phyloP scores from a whole-genome alignment of 2,113 vertebrate species.

The Elaphurus davidianus region DNA sequence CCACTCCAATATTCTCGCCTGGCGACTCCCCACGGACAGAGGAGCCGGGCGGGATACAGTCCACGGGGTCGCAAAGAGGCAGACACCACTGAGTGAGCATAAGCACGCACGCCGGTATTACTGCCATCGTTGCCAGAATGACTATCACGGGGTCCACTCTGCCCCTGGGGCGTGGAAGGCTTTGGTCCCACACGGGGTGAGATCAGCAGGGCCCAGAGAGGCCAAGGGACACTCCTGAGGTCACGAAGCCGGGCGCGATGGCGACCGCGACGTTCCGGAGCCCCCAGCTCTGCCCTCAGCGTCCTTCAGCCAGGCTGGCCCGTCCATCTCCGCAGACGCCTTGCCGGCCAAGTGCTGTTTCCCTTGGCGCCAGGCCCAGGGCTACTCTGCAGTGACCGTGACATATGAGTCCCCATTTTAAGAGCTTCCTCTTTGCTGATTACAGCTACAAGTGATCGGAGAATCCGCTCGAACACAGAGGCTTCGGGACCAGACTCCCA shows the following conservation, averaged over 20 bases:
- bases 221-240: neutral
- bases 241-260: neutral
- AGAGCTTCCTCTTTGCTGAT: constrained; percentile 72
- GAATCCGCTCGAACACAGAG: neutral
- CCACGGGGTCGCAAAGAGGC: accelerated
- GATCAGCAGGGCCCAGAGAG: neutral
- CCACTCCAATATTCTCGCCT: neutral
- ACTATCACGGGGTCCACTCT: neutral
- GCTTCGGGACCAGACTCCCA: neutral
- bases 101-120: accelerated
- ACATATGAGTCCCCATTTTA: constrained; percentile 75
- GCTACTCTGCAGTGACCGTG: constrained; percentile 71
- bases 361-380: constrained; percentile 76
- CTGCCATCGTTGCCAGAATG: accelerated
- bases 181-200: neutral
- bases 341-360: constrained; percentile 64
- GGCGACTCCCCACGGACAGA: neutral
- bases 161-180: neutral
- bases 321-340: neutral
- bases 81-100: neutral
- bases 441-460: constrained; percentile 7
- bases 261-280: accelerated
- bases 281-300: neutral
- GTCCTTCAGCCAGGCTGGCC: neutral
- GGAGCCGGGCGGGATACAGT: neutral